Conservation (phyloP, 23 tunicate species). For the Corella eumyota region DNA sequence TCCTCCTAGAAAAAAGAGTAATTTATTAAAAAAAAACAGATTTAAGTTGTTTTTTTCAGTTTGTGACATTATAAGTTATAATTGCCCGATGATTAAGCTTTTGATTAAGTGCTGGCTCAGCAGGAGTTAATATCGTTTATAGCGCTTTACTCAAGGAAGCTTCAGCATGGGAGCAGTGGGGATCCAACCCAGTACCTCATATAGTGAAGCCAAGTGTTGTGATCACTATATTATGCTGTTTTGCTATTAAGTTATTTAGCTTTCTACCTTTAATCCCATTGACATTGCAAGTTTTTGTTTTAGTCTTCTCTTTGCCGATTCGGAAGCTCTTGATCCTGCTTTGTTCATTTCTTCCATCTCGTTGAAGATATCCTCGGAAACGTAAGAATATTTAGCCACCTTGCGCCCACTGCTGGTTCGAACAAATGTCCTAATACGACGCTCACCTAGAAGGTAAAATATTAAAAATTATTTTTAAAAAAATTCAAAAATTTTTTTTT, state of each 20-base stretch:
- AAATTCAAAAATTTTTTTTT: too few species aligned
- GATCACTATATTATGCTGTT: too few species aligned
- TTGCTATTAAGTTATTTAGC: too few species aligned
- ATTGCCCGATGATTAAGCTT: too few species aligned
- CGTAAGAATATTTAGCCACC: slow-evolving; percentile 68
- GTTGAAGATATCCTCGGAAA: slow-evolving; percentile 72
- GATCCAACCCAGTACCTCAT: too few species aligned
- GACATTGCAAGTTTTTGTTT: slow-evolving; percentile 44
- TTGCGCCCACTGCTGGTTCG: slow-evolving; percentile 66
- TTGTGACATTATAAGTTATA: too few species aligned
- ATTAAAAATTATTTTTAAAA: neutral
- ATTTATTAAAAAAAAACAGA: neutral
- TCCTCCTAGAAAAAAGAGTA: slow-evolving; percentile 15
- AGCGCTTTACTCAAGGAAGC: too few species aligned
- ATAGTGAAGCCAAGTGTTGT: too few species aligned
- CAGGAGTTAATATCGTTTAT: too few species aligned
- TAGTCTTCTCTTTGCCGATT: slow-evolving; percentile 71
- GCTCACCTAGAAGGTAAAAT: slow-evolving; percentile 31
- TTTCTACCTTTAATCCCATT: slow-evolving; percentile 34
- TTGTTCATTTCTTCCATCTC: slow-evolving; percentile 51
- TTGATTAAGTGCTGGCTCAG: too few species aligned
- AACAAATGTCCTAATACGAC: slow-evolving; percentile 81
- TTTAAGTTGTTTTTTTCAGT: too few species aligned
- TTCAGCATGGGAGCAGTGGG: too few species aligned
- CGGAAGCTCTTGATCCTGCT: slow-evolving; percentile 41